phyloP scores from a whole-genome alignment of 2,888 invertebrate genomes.

The Leptopilina myrica region DNA sequence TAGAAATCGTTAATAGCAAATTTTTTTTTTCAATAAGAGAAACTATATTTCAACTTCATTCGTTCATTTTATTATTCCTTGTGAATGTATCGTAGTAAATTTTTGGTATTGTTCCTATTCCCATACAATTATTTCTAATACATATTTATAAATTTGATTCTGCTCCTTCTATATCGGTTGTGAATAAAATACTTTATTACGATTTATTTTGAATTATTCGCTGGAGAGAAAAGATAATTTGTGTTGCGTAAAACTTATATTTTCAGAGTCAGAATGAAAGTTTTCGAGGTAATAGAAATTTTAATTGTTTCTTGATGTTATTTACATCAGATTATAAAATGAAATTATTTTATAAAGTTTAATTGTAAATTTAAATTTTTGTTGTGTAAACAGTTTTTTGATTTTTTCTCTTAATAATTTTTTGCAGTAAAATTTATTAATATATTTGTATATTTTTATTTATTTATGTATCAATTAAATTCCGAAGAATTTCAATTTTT shows the following conservation, averaged over 20 bases:
- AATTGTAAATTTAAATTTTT: not conserved
- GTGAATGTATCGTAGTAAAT: not conserved
- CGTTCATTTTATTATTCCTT: not conserved
- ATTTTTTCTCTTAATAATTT: too few species aligned
- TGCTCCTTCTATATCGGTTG: too few species aligned
- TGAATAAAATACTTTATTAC: too few species aligned
- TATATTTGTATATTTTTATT: not conserved
- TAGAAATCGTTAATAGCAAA: constrained; percentile 11
- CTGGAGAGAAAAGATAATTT: constrained; percentile 45
- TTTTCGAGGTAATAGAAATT: not conserved
- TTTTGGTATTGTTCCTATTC: not conserved
- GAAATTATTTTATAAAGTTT: not conserved
- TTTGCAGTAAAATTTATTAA: too few species aligned
- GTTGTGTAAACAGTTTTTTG: not conserved
- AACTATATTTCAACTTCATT: not conserved
- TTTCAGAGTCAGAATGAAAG: constrained; percentile 7
- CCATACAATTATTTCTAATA: constrained; percentile 25
- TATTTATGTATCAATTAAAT: not conserved
- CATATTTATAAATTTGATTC: not conserved
- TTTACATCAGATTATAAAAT: not conserved
- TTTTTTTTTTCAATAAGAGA: not conserved
- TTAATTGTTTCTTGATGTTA: constrained; percentile 6
- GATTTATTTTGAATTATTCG: constrained; percentile 50
- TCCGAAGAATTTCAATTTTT: not conserved
- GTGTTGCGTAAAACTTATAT: not conserved